Evolutionary conservation across 2,113 vertebrate genomes (phyloP), one percentile per base, ranked within the genome.

Genomic region (Tautogolabrus adspersus): DNA sequence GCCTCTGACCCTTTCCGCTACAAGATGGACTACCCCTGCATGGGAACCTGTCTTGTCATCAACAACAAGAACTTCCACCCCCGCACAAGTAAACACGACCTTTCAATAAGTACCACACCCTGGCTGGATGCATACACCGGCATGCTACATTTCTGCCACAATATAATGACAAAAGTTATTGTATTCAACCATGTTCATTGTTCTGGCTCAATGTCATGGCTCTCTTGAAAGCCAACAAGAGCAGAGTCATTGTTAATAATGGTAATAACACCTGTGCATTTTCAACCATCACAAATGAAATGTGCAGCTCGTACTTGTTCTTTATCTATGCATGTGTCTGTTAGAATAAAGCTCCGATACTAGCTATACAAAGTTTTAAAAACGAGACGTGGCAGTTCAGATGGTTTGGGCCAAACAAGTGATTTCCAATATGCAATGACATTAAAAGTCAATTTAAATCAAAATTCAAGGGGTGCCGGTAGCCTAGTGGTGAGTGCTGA

Each of bases 51-150:
- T 63, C 34, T 93, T 42, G 82, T 93, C 0, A 89, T 93, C 82
- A 93, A 92, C 86, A 93, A 93, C 38, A 91, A 91, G 86, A 88
- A 91, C 85, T 92, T 93, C 61, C 2, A 86, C 26, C 5, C 0
- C 0, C 21, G 1, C 8, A 86, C 75, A 57, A 0, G 90, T 91
- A 86, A 65, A 49, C 12, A 61, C 26, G 5, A 34, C 6, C 12
- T 4, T 37, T 30, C 19, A 37, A 9, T 2, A 15, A 15, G 18
- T 16, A 21, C 7, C 6, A 34, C 51, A 6, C 19, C 42, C 15
- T 55, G 40, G 30, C 30, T 6, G 1, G 47, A 49, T 19, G 15
- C 47, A 49, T 8, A 6, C 11, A 42, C 40, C 40, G 2, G 40
- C 30, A 5, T 34, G 30, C 30, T 34, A 3, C 6, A 6, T n/a